Evolutionary conservation across 2,888 invertebrate genomes (phyloP), one percentile per base, ranked within the genome.

Genomic region (Drosophila antonietae): DNA sequence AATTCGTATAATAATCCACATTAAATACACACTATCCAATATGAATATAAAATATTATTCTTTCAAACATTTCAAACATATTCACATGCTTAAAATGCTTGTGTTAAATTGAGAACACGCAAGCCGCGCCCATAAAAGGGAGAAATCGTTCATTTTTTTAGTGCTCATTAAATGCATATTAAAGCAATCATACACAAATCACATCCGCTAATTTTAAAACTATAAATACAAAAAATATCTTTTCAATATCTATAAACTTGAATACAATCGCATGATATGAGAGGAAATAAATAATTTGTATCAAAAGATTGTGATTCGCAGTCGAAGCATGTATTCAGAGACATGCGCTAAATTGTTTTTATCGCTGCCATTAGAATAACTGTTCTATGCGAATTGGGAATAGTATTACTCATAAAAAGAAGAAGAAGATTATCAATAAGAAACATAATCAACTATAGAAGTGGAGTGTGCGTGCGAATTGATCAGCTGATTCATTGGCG

Each of bases 401-500:
- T 20, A 55, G 47, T 46, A 55, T 57, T 71, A 60, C 61, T 65
- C 72, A 74, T 64, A 55, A 31, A 28, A 31, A n/a, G 47, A 46
- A 31, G 4, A 41, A 33, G 31, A 31, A 31, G n/a, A 28, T 28
- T 5, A 31, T 18, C 18, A 51, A 47, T 28, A 49, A 18, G 8
- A 39, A 44, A n/a, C 47, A 18, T 46, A 57, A 49, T 31, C 37
- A 57, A 14, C 43, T 41, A 37, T 7, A 59, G 43, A 44, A 31
- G 62, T 28, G 12, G 33, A 64, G 44, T 63, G 57, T 65, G 62
- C 56, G 59, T 68, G 75, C 52, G 65, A 68, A 75, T 72, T 72
- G 68, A 66, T 68, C 79, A 69, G 69, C 66, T 78, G 71, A 67
- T 62, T 58, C 61, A 67, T 67, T 67, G 65, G 51, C 49, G 37